Evolutionary conservation across 2,797 vertebrate genomes (phyloP).

Genomic region (Anas bernieri): DNA sequence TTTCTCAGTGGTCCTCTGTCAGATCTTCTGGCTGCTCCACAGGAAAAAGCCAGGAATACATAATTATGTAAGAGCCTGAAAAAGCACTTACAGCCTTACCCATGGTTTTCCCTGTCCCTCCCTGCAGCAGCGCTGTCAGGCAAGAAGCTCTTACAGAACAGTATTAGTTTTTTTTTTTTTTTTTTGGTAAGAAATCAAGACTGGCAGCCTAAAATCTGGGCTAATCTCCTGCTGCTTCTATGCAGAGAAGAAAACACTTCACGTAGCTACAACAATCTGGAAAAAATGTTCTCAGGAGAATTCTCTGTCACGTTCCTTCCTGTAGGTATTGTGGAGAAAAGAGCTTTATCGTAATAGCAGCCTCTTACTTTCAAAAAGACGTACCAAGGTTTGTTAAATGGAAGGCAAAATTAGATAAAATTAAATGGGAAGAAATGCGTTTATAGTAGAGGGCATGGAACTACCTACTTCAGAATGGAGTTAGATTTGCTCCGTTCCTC

Average conservation of each 20-base stretch:
- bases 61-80: neutral
- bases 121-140: neutral
- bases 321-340: neutral
- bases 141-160: neutral
- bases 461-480: neutral
- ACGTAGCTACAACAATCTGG: neutral
- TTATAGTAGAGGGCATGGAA: neutral
- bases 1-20: neutral
- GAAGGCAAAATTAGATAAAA: neutral
- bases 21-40: neutral
- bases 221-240: neutral
- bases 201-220: neutral
- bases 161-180: neutral
- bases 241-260: neutral
- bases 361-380: neutral
- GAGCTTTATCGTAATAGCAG: neutral
- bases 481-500: neutral
- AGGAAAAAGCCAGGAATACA: neutral
- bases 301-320: neutral
- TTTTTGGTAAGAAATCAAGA: neutral
- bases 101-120: neutral
- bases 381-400: neutral
- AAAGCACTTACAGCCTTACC: neutral
- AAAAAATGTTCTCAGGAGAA: neutral
- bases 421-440: neutral